Conservation (phyloP, 2,888 invertebrate genomes). For the Dendrolimus houi region DNA sequence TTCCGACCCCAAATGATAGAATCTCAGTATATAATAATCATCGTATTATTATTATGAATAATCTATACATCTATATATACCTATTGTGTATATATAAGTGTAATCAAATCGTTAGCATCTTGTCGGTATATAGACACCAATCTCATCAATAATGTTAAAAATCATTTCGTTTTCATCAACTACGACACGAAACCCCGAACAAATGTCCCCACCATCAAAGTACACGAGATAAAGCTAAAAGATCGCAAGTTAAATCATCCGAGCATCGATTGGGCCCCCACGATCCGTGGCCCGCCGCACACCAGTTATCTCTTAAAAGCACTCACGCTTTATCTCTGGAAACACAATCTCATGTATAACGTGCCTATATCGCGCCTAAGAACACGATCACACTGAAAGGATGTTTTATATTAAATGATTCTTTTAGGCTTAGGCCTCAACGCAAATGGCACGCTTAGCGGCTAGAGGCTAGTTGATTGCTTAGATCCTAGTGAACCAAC, state of each 20-base stretch:
- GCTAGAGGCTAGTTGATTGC: too few relatives aligned
- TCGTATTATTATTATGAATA: too few relatives aligned
- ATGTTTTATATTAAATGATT: background rate
- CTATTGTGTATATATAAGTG: too few relatives aligned
- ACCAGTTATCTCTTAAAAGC: slow-evolving; percentile 12
- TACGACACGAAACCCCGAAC: background rate
- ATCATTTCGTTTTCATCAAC: too few relatives aligned
- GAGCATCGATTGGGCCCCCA: background rate
- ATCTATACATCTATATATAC: too few relatives aligned
- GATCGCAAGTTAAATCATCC: background rate
- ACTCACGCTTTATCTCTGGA: slow-evolving; percentile 17
- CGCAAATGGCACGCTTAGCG: too few relatives aligned
- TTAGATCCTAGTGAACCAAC: too few relatives aligned
- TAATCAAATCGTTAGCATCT: too few relatives aligned
- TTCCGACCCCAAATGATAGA: too few relatives aligned
- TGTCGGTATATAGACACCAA: too few relatives aligned
- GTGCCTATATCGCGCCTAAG: slow-evolving; percentile 5
- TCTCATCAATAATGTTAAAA: too few relatives aligned
- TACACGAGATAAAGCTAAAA: background rate
- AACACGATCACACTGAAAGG: background rate
- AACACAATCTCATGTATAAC: slow-evolving; percentile 16
- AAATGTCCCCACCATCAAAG: background rate
- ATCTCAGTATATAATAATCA: too few relatives aligned
- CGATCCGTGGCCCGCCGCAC: background rate
- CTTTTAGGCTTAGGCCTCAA: background rate